Evolutionary conservation across 2,888 invertebrate species (phyloP).

Genomic region (Drosophila planitibia): DNA sequence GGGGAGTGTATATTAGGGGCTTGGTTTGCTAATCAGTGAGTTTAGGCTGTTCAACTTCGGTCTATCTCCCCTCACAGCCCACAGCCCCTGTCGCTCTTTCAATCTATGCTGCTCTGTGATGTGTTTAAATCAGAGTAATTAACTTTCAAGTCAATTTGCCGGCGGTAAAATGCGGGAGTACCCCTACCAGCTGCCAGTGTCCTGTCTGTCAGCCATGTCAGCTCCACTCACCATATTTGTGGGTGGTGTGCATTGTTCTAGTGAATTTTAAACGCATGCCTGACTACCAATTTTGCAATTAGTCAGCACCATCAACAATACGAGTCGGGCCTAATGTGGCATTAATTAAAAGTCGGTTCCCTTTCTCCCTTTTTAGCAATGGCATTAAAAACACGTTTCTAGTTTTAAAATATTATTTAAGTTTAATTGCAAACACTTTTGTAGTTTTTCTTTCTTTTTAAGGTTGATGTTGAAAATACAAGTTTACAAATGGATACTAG

Average conservation of each 20-base stretch:
- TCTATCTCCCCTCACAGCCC: neutral
- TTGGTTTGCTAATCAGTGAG: constrained; percentile 46
- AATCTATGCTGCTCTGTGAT: constrained; percentile 10
- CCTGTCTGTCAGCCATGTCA: constrained; percentile 29
- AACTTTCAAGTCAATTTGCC: constrained; percentile 66
- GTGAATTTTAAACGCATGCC: constrained; percentile 26
- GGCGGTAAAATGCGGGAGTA: constrained; percentile 32
- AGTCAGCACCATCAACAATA: constrained; percentile 34
- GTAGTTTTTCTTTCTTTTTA: constrained; percentile 27
- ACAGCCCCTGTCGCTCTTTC: neutral
- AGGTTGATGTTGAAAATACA: constrained; percentile 42
- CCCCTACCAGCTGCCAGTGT: neutral
- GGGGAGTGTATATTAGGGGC: neutral
- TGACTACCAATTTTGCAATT: constrained; percentile 49
- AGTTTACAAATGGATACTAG: constrained; percentile 45
- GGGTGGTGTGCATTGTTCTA: constrained; percentile 11
- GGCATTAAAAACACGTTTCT: neutral
- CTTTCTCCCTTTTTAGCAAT: neutral
- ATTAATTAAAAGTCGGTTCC: constrained; percentile 31
- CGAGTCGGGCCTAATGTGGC: constrained; percentile 25
- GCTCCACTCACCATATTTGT: neutral
- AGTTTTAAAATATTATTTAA: constrained; percentile 16
- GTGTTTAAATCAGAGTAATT: constrained; percentile 59
- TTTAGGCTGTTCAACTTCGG: constrained; percentile 26
- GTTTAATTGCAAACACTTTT: constrained; percentile 25